Conservation (phyloP, 2,888 invertebrate species). For the Drosophila mayaguana region DNA sequence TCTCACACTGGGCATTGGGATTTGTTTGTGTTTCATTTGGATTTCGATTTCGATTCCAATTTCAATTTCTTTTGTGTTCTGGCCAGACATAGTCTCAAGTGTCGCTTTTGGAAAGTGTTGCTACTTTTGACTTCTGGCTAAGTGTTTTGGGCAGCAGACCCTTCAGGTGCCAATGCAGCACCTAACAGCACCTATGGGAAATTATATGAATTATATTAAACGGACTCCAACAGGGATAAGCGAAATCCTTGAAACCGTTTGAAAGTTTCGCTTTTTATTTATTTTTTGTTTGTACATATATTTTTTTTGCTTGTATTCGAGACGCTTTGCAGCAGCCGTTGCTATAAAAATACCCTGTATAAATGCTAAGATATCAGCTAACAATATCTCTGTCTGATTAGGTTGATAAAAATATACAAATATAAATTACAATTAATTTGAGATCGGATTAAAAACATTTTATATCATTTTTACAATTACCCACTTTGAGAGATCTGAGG, state of each 20-base stretch:
- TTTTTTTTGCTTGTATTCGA: conserved; percentile 3
- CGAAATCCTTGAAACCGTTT: conserved; percentile 80
- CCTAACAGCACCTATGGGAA: conserved; percentile 80
- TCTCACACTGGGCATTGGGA: conserved; percentile 70
- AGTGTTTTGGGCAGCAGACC: conserved; percentile 58
- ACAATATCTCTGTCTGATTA: no score
- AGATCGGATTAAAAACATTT: no score
- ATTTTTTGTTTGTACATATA: conserved; percentile 16
- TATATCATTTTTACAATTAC: no score
- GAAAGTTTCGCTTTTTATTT: conserved; percentile 77
- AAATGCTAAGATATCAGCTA: no score
- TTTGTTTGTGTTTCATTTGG: conserved; percentile 79
- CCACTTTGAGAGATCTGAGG: no score
- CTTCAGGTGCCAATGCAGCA: conserved; percentile 66
- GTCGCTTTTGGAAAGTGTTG: conserved; percentile 60
- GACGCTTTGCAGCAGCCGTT: conserved; percentile 25
- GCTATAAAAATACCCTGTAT: conserved; percentile 30
- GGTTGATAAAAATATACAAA: no score
- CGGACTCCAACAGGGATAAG: conserved; percentile 60
- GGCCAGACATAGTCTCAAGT: conserved; percentile 55
- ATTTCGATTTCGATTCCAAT: conserved; percentile 79
- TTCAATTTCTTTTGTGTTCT: conserved; percentile 75
- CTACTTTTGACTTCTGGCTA: conserved; percentile 76
- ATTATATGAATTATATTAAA: conserved; percentile 74
- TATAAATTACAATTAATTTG: no score